Percentiles rank a stretch among this genome's conserved stretches.
These are phyloP conservation scores for Zele albiditarsus DNA, from an alignment of 2,888 invertebrate genomes.

Conservation along the genomic window DNA sequence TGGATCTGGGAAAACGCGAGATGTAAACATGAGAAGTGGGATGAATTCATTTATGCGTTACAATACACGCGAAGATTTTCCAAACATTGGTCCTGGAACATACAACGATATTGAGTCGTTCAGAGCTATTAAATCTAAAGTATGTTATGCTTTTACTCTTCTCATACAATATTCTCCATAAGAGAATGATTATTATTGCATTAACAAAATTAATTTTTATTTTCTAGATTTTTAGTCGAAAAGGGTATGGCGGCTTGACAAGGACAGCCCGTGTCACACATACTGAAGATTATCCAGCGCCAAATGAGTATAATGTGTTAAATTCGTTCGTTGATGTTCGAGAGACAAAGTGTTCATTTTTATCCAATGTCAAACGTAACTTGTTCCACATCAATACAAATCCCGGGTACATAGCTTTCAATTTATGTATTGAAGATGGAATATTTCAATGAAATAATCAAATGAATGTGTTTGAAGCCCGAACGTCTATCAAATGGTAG, in stretches of 20 bases:
- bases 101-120: constrained; percentile 60
- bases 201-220: constrained; percentile 28
- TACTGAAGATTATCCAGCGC: constrained; percentile 58
- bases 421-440: background rate
- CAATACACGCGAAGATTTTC: constrained; percentile 57
- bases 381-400: constrained; percentile 50
- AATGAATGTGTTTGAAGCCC: constrained; percentile 54
- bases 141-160: background rate
- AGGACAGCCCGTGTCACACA: constrained; percentile 49
- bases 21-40: constrained; percentile 57
- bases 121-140: constrained; percentile 57
- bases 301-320: constrained; percentile 55
- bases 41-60: constrained; percentile 62
- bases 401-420: constrained; percentile 60
- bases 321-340: constrained; percentile 48
- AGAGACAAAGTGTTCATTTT: constrained; percentile 56
- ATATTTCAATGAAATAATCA: background rate
- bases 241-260: constrained; percentile 64
- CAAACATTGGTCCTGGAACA: constrained; percentile 59
- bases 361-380: constrained; percentile 54
- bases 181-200: background rate
- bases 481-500: constrained; percentile 56
- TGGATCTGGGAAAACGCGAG: constrained; percentile 62
- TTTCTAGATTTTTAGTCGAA: constrained; percentile 60
- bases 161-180: background rate